phyloP scores from a whole-genome alignment of 2,888 invertebrate species.

The Drosophila mayaguana region DNA sequence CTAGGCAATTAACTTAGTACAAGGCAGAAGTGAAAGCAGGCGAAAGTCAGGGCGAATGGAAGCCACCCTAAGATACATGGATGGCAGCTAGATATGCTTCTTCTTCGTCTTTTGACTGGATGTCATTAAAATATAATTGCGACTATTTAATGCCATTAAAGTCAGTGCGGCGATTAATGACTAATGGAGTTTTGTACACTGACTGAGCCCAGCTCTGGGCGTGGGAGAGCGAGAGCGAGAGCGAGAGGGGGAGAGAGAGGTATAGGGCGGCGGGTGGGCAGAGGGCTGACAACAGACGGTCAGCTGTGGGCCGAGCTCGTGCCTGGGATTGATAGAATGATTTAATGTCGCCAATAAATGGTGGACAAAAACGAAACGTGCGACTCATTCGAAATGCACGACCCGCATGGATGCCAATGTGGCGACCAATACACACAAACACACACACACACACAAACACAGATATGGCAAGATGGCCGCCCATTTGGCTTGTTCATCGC shows the following conservation, averaged over 20 bases:
- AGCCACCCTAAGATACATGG: conserved; percentile 42
- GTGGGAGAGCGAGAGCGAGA: not conserved
- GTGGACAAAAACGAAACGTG: conserved; percentile 67
- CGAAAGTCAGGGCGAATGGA: not conserved
- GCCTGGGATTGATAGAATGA: conserved; percentile 84
- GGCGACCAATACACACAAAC: conserved; percentile 14
- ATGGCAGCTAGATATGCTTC: conserved; percentile 7
- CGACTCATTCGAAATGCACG: conserved; percentile 72
- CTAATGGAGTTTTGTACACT: conserved; percentile 64
- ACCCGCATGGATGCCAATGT: conserved; percentile 60
- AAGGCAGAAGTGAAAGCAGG: conserved; percentile 7
- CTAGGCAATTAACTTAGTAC: conserved; percentile 67
- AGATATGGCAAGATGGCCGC: conserved; percentile 78
- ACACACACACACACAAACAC: conserved; percentile 8
- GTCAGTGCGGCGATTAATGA: conserved; percentile 80
- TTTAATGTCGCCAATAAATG: conserved; percentile 84
- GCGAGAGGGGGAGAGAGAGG: no score
- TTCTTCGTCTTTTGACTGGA: conserved; percentile 9
- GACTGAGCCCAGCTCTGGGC: not conserved
- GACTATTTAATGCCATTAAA: conserved; percentile 82
- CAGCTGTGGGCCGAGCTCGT: conserved; percentile 59
- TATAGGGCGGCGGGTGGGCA: not conserved
- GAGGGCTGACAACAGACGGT: conserved; percentile 35
- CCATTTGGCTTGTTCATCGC: conserved; percentile 69
- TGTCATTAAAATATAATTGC: conserved; percentile 80